Conservation (phyloP, 2,113 vertebrate species). For the Oryzias melastigma region DNA sequence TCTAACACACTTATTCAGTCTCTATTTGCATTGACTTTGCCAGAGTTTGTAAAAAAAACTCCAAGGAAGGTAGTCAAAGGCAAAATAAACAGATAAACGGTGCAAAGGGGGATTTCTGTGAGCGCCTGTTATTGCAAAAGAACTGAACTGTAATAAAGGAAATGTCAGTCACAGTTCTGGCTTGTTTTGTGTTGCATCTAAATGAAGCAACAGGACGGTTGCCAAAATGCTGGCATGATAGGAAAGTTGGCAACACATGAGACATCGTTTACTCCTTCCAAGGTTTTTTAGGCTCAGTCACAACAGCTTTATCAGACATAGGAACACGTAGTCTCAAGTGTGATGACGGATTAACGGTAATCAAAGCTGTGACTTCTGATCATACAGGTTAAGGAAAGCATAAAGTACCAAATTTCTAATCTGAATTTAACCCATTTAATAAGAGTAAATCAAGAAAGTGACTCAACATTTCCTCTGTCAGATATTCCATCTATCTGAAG, state of each 20-base stretch:
- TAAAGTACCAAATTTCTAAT: too few species aligned
- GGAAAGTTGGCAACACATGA: slow-evolving; percentile 6
- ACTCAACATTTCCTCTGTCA: too few species aligned
- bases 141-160: slow-evolving; percentile 16
- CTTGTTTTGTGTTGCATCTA: slow-evolving; percentile 16
- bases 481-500: too few species aligned
- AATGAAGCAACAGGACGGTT: slow-evolving; percentile 15
- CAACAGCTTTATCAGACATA: too few species aligned
- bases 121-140: slow-evolving; percentile 31
- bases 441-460: too few species aligned
- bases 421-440: too few species aligned
- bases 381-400: too few species aligned
- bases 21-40: background rate
- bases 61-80: background rate
- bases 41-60: background rate
- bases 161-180: slow-evolving; percentile 21
- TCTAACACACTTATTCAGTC: too few species aligned
- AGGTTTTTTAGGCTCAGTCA: background rate
- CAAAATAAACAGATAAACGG: background rate
- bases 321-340: too few species aligned
- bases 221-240: slow-evolving; percentile 27
- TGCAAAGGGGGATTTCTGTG: background rate
- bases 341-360: too few species aligned
- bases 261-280: background rate
- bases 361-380: too few species aligned